phyloP scores from a whole-genome alignment of 2,888 invertebrate genomes.

The Sphaeridia pumilis region DNA sequence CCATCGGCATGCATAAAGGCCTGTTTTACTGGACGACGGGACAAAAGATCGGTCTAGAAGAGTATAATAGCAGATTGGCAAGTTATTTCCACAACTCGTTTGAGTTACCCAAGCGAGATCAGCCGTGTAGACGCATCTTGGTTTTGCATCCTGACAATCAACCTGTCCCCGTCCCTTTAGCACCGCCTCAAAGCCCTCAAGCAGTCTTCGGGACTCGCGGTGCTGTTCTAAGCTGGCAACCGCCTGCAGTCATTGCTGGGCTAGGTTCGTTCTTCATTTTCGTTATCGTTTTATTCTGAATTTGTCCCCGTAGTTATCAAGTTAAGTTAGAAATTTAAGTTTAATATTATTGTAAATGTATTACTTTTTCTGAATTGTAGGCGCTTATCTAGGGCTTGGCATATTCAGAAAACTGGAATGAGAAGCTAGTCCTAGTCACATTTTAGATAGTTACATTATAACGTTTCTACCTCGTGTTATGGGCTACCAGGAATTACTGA shows the following conservation, averaged over 20 bases:
- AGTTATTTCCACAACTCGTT: conserved; percentile 68
- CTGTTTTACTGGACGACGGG: conserved; percentile 81
- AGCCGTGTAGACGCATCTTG: conserved; percentile 45
- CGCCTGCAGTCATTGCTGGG: conserved; percentile 61
- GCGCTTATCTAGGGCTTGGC: no score
- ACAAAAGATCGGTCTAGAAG: conserved; percentile 54
- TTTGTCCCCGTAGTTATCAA: no score
- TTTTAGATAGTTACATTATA: no score
- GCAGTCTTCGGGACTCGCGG: conserved; percentile 55
- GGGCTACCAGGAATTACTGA: no score
- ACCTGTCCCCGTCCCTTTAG: conserved; percentile 65
- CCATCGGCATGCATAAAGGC: conserved; percentile 61
- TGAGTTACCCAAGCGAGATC: conserved; percentile 41
- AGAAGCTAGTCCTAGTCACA: not conserved
- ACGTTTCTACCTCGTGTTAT: no score
- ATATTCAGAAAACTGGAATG: not conserved
- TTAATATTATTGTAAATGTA: no score
- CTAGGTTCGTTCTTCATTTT: conserved; percentile 49
- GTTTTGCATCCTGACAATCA: conserved; percentile 58
- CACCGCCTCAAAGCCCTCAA: conserved; percentile 65
- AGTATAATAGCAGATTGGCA: conserved; percentile 55
- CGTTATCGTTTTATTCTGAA: conserved; percentile 9
- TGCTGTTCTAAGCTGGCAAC: conserved; percentile 51
- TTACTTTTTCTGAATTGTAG: no score
- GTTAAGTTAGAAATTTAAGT: no score